These are phyloP conservation scores for Pristionchus exspectatus DNA, from an alignment of 2,888 invertebrate species.

Conservation along the genomic window DNA sequence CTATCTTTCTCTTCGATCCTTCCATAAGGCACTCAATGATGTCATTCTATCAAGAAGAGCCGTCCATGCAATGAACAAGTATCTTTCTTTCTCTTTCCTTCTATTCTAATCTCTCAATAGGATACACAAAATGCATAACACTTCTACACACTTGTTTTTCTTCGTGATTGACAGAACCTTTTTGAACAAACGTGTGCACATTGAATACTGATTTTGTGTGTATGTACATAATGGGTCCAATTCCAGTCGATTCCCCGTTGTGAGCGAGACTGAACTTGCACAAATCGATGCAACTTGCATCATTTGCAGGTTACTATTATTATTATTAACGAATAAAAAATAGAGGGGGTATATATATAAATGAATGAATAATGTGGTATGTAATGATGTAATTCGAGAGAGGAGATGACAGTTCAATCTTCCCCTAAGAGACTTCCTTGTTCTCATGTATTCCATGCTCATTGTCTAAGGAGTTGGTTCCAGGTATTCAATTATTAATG, in stretches of 20 bases:
- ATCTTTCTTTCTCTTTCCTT: conserved; percentile 81
- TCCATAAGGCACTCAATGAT: conserved; percentile 90
- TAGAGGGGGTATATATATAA: neutral
- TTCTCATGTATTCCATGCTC: conserved; percentile 98
- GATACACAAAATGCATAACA: neutral
- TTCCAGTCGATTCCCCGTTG: conserved; percentile 74
- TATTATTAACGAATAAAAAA: neutral
- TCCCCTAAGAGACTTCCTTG: conserved; percentile 94
- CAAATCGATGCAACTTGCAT: conserved; percentile 89
- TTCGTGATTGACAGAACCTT: neutral
- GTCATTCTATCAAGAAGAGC: conserved; percentile 89
- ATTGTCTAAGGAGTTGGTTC: conserved; percentile 98
- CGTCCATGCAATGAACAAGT: conserved; percentile 78
- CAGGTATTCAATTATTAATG: conserved; percentile 82
- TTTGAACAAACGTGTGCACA: no score
- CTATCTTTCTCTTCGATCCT: conserved; percentile 95
- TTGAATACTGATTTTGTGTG: neutral
- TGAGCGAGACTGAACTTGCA: conserved; percentile 71
- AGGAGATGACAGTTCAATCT: conserved; percentile 85
- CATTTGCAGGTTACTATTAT: conserved; percentile 85
- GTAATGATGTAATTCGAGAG: conserved; percentile 81
- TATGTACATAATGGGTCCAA: neutral
- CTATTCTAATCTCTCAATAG: no score
- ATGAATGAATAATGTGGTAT: neutral
- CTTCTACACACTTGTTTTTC: neutral